Evolutionary conservation across 2,888 invertebrate genomes (phyloP), one percentile per base, ranked within the genome.

Genomic region (Helleia helle): DNA sequence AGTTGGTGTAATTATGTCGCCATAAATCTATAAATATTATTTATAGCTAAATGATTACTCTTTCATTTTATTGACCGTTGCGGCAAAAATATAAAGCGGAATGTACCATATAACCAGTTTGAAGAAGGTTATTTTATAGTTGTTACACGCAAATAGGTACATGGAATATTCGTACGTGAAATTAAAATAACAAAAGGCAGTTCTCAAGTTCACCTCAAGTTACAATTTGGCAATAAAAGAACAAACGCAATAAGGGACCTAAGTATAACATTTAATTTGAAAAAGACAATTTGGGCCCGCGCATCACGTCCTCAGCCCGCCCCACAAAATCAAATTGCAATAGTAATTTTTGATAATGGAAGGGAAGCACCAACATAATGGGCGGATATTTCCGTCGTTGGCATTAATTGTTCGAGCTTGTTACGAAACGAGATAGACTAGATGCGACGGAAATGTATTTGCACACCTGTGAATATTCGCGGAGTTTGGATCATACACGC

Each of bases 311-410:
- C 56, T 40, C 40, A 41, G 41, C 54, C 59, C 71, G 72, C 76
- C 77, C 69, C 66, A 62, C 57, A 54, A 66, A 71, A 69, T 68
- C 62, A 71, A 66, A 75, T 71, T 68, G 79, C 76, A 75, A 79
- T 75, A 75, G 71, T 71, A 71, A 72, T 75, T 79, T 79, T 71
- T 73, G 72, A 72, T 75, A 75, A 75, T 72, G 62, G 59, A 74
- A 63, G 70, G 73, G 76, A 74, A 71, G 70, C 63, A 40, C 48
- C 60, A 40, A 48, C 60, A 58, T 69, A 66, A 76, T 77, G 73
- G 76, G 76, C 67, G 73, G 74, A 70, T 73, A 65, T 75, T 70
- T 81, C 81, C 81, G 76, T 64, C 56, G 63, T 54, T 44, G 50
- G 57, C 65, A n/a, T n/a, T 72, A 72, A 71, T 74, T 72, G 69